phyloP scores from a whole-genome alignment of 2,888 invertebrate genomes.

The Adela reaumurella region DNA sequence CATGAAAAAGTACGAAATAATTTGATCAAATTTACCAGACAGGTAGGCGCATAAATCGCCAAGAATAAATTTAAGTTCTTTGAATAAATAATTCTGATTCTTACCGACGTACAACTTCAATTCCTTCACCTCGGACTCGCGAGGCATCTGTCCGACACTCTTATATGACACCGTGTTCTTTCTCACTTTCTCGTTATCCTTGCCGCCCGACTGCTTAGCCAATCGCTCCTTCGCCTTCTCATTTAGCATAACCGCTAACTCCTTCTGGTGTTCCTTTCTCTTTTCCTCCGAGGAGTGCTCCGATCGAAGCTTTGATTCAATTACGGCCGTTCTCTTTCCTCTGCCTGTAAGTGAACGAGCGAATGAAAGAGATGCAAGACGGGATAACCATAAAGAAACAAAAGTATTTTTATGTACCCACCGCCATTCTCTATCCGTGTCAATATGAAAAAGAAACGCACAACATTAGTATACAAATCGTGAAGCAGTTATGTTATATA shows the following conservation, averaged over 20 bases:
- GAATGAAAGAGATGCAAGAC: constrained; percentile 2
- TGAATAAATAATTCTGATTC: no score
- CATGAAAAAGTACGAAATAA: no score
- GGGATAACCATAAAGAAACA: constrained; percentile 13
- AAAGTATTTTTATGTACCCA: constrained; percentile 24
- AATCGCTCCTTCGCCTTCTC: constrained; percentile 90
- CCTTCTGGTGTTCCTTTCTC: constrained; percentile 93
- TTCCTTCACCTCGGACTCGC: constrained; percentile 89
- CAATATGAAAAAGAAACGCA: constrained; percentile 32
- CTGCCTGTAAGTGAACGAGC: constrained; percentile 31
- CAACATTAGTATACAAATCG: constrained; percentile 17
- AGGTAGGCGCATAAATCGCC: no score
- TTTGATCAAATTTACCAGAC: no score
- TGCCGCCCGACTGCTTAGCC: constrained; percentile 81
- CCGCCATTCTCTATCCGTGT: constrained; percentile 49
- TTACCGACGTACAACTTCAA: constrained; percentile 92
- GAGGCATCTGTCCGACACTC: constrained; percentile 86
- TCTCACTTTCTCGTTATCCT: constrained; percentile 83
- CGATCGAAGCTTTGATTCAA: constrained; percentile 89
- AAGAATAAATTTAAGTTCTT: no score
- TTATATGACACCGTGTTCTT: constrained; percentile 97
- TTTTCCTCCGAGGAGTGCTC: constrained; percentile 97
- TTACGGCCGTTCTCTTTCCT: constrained; percentile 84
- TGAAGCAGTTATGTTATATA: constrained; percentile 2
- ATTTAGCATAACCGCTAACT: constrained; percentile 85